Conservation (phyloP, 2,797 vertebrate species). For the Geotria australis region DNA sequence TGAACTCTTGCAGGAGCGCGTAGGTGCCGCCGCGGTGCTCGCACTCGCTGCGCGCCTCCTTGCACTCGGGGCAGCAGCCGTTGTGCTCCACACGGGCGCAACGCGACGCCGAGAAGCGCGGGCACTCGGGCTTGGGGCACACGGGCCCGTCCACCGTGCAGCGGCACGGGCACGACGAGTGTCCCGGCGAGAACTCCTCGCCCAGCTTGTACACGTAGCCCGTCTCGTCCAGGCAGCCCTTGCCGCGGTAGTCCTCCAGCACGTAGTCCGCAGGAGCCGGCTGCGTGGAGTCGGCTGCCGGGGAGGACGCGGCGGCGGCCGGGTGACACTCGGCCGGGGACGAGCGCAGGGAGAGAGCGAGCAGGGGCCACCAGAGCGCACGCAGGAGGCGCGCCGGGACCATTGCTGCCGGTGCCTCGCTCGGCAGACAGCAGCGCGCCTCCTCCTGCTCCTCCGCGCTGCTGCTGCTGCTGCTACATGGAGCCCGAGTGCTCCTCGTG, state of each 20-base stretch:
- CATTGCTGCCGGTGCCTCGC: not conserved
- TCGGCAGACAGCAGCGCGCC: not conserved
- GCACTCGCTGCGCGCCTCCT: conserved; percentile 98
- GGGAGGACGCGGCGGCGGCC: not conserved
- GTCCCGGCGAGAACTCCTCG: conserved; percentile 89
- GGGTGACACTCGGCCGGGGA: not conserved
- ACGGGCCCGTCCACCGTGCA: conserved; percentile 96
- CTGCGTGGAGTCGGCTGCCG: not conserved
- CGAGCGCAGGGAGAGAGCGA: not conserved
- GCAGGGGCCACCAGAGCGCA: not conserved
- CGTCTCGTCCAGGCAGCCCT: conserved; percentile 96
- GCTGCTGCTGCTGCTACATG: too few relatives aligned
- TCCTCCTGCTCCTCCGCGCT: too few relatives aligned
- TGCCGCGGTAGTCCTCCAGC: conserved; percentile 85
- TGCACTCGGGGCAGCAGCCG: conserved; percentile 95
- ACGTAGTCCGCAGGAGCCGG: not conserved
- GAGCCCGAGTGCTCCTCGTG: too few relatives aligned
- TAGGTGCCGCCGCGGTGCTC: conserved; percentile 93
- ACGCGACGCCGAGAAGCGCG: conserved; percentile 73
- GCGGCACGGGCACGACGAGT: conserved; percentile 92
- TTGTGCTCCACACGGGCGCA: conserved; percentile 99
- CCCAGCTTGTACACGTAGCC: conserved; percentile 96
- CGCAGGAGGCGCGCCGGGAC: not conserved
- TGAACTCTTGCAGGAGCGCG: conserved; percentile 96
- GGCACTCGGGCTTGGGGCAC: conserved; percentile 92